A percentile compares a stretch with the other conserved stretches of the same genome.
Conservation (phyloP, 37 sponge, comb jelly and placozoan genomes). For the Theonella swinhoei region DNA sequence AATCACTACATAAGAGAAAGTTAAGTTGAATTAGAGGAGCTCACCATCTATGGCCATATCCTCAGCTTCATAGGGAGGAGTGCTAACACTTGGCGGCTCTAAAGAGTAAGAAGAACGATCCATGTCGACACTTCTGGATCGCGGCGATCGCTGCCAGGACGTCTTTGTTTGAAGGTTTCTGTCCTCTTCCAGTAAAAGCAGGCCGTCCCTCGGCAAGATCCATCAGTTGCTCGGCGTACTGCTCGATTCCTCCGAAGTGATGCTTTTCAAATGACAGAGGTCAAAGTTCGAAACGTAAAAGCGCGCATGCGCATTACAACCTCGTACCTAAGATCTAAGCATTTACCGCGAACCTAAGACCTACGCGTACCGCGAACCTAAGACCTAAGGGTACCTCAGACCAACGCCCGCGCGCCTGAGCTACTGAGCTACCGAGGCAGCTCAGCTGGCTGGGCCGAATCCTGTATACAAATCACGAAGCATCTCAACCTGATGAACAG, state of each 20-base stretch:
- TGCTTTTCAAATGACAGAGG: no score
- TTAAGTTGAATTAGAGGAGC: no score
- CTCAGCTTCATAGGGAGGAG: no score
- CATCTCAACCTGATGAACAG: no score
- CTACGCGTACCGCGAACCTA: neutral
- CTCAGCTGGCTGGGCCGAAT: no score
- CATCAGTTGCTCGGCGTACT: no score
- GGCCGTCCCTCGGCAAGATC: conserved; percentile 48
- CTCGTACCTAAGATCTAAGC: neutral
- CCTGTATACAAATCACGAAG: no score
- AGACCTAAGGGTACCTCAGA: neutral
- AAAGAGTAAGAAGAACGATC: conserved; percentile 16
- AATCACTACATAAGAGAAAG: no score
- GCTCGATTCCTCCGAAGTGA: conserved; percentile 45
- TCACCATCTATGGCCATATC: no score
- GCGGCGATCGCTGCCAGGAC: conserved; percentile 51
- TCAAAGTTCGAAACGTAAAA: no score
- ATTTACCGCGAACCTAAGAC: neutral
- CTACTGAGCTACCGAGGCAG: no score
- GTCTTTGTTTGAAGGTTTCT: conserved; percentile 44
- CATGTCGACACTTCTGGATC: conserved; percentile 42
- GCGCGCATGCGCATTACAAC: neutral
- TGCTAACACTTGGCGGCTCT: neutral
- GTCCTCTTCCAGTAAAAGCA: conserved; percentile 42
- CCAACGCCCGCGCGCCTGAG: no score